phyloP scores from a whole-genome alignment of 2,888 invertebrate genomes.

The Xestia ashworthii region DNA sequence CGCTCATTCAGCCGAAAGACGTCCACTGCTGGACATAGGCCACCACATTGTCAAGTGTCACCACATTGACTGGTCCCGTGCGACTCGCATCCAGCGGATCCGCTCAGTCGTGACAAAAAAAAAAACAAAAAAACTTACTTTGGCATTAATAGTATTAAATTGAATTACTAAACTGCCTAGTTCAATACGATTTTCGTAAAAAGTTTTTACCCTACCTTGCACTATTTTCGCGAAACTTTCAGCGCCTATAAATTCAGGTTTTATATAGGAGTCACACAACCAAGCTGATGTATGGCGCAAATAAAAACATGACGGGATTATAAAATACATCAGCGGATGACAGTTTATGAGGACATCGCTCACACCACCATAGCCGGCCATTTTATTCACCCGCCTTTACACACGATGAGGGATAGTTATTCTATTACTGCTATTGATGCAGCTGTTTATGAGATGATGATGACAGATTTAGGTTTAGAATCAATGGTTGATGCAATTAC shows the following conservation, averaged over 20 bases:
- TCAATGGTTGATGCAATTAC: no score
- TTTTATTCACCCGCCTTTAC: slow-evolving; percentile 28
- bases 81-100: no score
- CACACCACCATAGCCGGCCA: slow-evolving; percentile 32
- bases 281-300: slow-evolving; percentile 49
- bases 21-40: no score
- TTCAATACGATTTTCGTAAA: not conserved
- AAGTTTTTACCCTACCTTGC: not conserved
- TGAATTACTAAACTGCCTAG: not conserved
- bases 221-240: slow-evolving; percentile 19
- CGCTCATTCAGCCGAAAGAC: no score
- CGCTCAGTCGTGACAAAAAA: not conserved
- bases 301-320: slow-evolving; percentile 58
- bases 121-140: not conserved
- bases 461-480: not conserved
- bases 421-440: slow-evolving; percentile 26
- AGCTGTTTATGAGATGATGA: not conserved
- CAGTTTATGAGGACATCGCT: slow-evolving; percentile 53
- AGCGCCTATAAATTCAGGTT: slow-evolving; percentile 37
- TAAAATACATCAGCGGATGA: slow-evolving; percentile 54
- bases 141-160: not conserved
- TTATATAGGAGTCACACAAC: slow-evolving; percentile 33
- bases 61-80: no score
- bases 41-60: no score
- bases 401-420: slow-evolving; percentile 20